Base-by-base conservation (phyloP, 2,888 invertebrate genomes). In the Stenoptilia bipunctidactyla region DNA sequence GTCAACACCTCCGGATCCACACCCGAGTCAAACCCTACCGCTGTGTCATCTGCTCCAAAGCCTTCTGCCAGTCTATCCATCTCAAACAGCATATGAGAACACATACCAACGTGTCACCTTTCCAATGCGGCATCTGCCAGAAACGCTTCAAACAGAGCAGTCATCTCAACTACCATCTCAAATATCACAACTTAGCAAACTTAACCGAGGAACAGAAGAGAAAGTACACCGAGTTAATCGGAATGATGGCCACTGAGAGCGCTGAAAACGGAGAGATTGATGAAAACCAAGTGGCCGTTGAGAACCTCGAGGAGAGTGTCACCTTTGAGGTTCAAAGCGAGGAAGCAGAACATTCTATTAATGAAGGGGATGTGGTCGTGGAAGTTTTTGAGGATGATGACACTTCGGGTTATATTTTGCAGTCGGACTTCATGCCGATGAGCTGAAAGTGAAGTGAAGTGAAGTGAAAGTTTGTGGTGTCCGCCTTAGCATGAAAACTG, bases 1-100 rank as follows among this genome's bases (percentile, higher is more conserved):
- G 82, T 39, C 84, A 85, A 30, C 84, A 85, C 9, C 43, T 72
- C 0, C 53, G 84, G 0, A 84, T 72, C 1, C 84, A 84, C 49
- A 37, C 58, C 60, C 61, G 59, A 35, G 49, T 52, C 25, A 69
- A 73, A 13, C 82, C 82, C 0, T 82, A 73, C 65, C 56, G 70
- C 1, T 85, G 85, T 33, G 75, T 82, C 0, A 63, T 84, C 0
- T 85, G 84, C 52, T 49, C 50, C 6, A 82, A 82, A 37, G 52
- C 64, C 0, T 85, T 85, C 63, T 68, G 74, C 34, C 84, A 85
- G 37, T 76, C 80, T 0, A 67, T 83, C 0, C 40, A 67, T 39
- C 33, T 68, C 20, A 58, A 58, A 15, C 67, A 68, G 25, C 68
- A 68, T 40, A 67, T 69, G 66, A 41, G 67, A 0, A 63, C 63